Conservation (phyloP, 2,888 invertebrate genomes). For the Phaonia tiefii region DNA sequence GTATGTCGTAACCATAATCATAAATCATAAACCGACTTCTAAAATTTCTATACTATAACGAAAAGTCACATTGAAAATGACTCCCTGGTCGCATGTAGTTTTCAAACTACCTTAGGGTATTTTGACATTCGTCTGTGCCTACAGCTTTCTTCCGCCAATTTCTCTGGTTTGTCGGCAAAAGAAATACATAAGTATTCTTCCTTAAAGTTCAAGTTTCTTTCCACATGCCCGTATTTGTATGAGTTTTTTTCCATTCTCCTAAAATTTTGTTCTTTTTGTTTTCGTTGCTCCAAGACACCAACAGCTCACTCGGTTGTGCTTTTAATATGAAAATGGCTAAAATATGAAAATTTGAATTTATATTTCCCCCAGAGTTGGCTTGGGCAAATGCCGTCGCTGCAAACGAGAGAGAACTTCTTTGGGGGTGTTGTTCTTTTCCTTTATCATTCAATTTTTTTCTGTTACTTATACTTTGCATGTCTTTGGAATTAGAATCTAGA, state of each 20-base stretch:
- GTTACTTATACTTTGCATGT: background rate
- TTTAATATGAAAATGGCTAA: constrained; percentile 34
- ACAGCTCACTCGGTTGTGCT: background rate
- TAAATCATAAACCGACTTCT: too few relatives aligned
- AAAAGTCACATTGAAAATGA: too few relatives aligned
- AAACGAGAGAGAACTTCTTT: background rate
- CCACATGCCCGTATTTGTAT: background rate
- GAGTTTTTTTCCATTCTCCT: background rate
- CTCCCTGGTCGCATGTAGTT: too few relatives aligned
- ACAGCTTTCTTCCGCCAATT: background rate
- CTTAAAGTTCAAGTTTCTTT: constrained; percentile 17
- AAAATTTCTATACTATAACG: too few relatives aligned
- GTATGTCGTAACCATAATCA: too few relatives aligned
- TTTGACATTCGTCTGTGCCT: background rate
- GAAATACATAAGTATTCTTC: background rate
- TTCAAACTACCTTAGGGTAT: background rate
- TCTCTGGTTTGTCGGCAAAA: background rate
- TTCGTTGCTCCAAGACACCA: constrained; percentile 12
- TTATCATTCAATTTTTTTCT: background rate
- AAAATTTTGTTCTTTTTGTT: background rate
- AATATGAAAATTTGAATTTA: constrained; percentile 62
- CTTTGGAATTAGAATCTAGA: constrained; percentile 55
- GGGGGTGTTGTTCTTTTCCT: background rate
- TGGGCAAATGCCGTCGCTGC: background rate
- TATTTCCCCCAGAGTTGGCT: constrained; percentile 62